Percentiles rank a stretch among this genome's conserved stretches.
Conservation (phyloP, 2,113 vertebrate genomes). For the Actenoides lindsayi region DNA sequence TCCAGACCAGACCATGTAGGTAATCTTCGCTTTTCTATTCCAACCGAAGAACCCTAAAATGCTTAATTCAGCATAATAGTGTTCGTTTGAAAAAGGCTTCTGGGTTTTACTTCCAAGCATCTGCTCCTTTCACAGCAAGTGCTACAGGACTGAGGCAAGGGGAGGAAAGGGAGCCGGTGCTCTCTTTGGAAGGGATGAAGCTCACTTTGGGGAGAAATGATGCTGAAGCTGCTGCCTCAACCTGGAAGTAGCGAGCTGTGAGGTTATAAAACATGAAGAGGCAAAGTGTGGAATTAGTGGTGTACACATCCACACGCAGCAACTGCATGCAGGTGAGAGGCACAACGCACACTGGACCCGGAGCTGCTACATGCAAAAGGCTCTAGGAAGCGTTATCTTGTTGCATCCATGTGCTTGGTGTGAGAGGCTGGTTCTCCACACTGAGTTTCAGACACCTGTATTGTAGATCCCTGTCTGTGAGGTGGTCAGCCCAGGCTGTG, state of each 20-base stretch:
- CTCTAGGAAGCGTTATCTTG: not conserved
- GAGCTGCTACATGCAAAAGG: not conserved
- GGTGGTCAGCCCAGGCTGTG: not conserved
- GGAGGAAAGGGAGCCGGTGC: not conserved
- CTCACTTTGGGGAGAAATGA: not conserved
- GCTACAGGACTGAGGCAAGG: not conserved
- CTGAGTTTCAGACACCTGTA: rapidly evolving
- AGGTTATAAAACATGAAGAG: not conserved
- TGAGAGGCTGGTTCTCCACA: not conserved
- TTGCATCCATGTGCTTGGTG: too few species aligned
- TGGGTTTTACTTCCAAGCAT: not conserved
- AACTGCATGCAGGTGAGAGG: rapidly evolving
- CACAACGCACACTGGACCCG: not conserved
- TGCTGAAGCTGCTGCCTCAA: not conserved
- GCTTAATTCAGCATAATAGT: not conserved
- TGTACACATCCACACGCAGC: not conserved
- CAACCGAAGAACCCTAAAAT: not conserved
- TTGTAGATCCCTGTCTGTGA: not conserved
- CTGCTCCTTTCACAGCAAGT: not conserved
- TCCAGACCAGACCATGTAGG: not conserved
- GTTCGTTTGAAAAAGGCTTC: not conserved
- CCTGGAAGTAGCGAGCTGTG: not conserved
- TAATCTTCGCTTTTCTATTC: not conserved
- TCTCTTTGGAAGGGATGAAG: not conserved
- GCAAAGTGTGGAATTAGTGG: not conserved